Conservation (phyloP, 2,888 invertebrate genomes). For the Tromatobia lineatoria region DNA sequence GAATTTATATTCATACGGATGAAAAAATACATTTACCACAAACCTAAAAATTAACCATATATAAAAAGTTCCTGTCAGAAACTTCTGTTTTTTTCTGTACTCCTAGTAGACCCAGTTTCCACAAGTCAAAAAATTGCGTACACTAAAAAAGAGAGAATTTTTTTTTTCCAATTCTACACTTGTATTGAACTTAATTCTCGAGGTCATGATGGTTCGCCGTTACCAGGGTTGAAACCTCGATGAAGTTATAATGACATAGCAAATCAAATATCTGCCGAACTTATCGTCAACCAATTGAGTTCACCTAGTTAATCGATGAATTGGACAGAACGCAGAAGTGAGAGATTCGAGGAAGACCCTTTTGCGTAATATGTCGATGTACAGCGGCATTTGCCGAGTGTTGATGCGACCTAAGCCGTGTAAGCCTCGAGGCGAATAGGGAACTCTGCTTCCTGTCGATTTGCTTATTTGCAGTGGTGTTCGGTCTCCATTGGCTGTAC, state of each 20-base stretch:
- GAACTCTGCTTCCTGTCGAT: conserved; percentile 29
- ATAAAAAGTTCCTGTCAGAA: no score
- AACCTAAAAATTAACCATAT: no score
- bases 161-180: no score
- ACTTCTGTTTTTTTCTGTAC: no score
- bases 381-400: not conserved
- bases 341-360: conserved; percentile 7
- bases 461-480: conserved; percentile 28
- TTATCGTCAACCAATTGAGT: not conserved
- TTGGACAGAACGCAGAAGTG: conserved; percentile 6
- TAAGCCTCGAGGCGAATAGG: conserved; percentile 1
- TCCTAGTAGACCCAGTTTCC: no score
- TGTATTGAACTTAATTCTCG: no score
- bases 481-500: not conserved
- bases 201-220: no score
- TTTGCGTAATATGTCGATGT: not conserved
- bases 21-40: no score
- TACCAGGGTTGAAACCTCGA: no score
- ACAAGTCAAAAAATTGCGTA: no score
- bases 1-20: no score
- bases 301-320: not conserved
- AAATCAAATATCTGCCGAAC: not conserved
- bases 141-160: no score
- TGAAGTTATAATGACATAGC: not conserved
- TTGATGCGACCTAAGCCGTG: conserved; percentile 23